These are phyloP conservation scores for Macropus fuliginosus DNA, from an alignment of 2,797 vertebrate species.

Conservation along the genomic window DNA sequence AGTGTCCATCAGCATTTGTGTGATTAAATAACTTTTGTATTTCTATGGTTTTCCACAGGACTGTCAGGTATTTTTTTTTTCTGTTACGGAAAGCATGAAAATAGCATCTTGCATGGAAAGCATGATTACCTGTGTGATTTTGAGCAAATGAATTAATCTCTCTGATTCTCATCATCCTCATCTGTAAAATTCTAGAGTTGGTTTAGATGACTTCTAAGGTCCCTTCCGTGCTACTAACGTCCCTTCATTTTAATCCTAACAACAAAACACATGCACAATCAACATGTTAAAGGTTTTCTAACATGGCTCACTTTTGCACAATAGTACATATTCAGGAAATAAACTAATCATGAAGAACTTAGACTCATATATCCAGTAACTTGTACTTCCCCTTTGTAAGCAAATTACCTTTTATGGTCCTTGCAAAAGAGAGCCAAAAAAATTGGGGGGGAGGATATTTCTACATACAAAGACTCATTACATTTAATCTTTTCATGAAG, in stretches of 20 bases:
- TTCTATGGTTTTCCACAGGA: conserved; percentile 45
- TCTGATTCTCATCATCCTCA: not conserved
- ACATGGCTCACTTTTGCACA: conserved; percentile 71
- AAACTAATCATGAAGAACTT: conserved; percentile 69
- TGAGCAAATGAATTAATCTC: not conserved
- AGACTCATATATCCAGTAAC: conserved; percentile 5
- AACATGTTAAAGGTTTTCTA: conserved; percentile 69
- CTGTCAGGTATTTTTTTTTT: conserved; percentile 47
- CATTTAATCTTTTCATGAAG: conserved; percentile 34
- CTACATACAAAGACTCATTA: conserved; percentile 42
- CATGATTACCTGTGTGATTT: not conserved
- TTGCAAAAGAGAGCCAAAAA: not conserved
- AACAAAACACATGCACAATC: conserved; percentile 73
- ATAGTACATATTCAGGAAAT: conserved; percentile 66
- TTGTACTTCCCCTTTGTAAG: conserved; percentile 42
- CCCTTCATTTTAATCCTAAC: conserved; percentile 70
- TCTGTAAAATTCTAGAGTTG: not conserved
- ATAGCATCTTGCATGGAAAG: not conserved
- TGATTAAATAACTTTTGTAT: conserved; percentile 68
- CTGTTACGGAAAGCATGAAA: conserved; percentile 2
- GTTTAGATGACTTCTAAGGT: not conserved
- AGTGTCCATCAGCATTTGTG: conserved; percentile 50
- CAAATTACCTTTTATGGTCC: conserved; percentile 4
- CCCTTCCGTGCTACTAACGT: conserved; percentile 51
- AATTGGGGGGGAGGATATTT: not conserved